phyloP scores from a whole-genome alignment of 1,140 invertebrate species.

The Neuroterus valhalla region DNA sequence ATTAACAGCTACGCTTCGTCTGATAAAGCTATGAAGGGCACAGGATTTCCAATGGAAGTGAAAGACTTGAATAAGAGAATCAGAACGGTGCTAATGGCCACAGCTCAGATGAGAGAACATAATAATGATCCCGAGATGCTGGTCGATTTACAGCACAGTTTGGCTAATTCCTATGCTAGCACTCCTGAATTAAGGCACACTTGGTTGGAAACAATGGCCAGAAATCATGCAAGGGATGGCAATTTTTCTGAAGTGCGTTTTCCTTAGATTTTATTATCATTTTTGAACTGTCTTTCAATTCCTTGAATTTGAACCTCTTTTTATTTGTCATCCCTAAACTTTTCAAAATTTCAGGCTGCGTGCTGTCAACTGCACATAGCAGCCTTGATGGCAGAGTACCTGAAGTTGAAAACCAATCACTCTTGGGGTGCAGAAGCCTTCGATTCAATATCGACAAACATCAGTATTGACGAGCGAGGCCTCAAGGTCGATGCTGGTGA shows the following conservation, averaged over 20 bases:
- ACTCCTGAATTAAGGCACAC: conserved; percentile 94
- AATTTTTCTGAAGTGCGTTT: conserved; percentile 83
- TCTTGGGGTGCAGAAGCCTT: conserved; percentile 90
- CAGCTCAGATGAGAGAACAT: conserved; percentile 92
- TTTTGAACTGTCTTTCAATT: background rate
- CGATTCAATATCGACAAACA: conserved; percentile 88
- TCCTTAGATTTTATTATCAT: conserved; percentile 11
- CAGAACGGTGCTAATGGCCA: conserved; percentile 94
- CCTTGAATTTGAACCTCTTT: background rate
- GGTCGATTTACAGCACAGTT: conserved; percentile 92
- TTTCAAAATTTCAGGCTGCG: conserved; percentile 78
- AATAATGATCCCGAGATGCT: conserved; percentile 93
- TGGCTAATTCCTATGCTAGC: conserved; percentile 95
- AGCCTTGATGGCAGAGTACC: conserved; percentile 93
- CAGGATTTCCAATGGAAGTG: conserved; percentile 90
- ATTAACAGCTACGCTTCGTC: conserved; percentile 95
- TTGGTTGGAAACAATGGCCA: conserved; percentile 94
- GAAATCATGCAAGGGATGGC: conserved; percentile 86
- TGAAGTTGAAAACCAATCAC: conserved; percentile 84
- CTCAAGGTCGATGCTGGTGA: conserved; percentile 87
- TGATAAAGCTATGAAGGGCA: conserved; percentile 95
- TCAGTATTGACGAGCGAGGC: conserved; percentile 87
- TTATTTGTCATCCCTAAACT: background rate
- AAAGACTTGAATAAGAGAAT: conserved; percentile 94
- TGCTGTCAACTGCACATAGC: conserved; percentile 94